Evolutionary conservation across 2,888 invertebrate genomes (phyloP), one percentile per base, ranked within the genome.

Genomic region (Octonoba sinensis): DNA sequence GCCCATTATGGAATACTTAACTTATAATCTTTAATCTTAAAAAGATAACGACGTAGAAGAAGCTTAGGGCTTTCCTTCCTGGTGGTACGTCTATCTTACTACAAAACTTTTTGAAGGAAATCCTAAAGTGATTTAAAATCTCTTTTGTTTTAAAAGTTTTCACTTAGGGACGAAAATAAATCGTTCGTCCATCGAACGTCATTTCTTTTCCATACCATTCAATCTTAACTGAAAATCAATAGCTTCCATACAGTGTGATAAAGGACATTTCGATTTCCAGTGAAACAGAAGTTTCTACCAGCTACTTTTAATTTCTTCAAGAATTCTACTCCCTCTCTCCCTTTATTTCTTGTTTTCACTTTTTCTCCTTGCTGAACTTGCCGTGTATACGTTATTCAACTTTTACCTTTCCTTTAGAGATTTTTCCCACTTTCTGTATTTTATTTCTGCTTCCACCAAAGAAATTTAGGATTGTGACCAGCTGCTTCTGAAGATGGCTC

Each of bases 261-360:
- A 67, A 18, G 59, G 59, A 75, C 47, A 57, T 47, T 75, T 75
- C 66, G 74, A 75, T 75, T 72, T 72, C 57, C 59, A 47, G 56
- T 46, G 67, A 71, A 60, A 71, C 77, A 78, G 65, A 77, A 78
- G 70, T 71, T 78, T 57, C 57, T 49, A 16, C 62, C 64, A 62
- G 76, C 64, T 77, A 77, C 76, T 70, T 77, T 70, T 70, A 77
- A 77, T 77, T 78, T 78, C 70, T 64, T 54, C 27, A 13, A 57
- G 64, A 56, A 65, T 65, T 78, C 51, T 56, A 49, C 44, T 49
- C 22, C 36, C 20, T 20, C n/a, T 51, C 47, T 49, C 20, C n/a
- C 22, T 44, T 20, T 27, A 70, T 64, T 70, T 20, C 57, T 57
- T 12, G 13, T n/a, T 51, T 77, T 51, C n/a, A 16, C 64, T 56